Conservation (phyloP, 2,113 vertebrate genomes). For the Synodontis membranacea region DNA sequence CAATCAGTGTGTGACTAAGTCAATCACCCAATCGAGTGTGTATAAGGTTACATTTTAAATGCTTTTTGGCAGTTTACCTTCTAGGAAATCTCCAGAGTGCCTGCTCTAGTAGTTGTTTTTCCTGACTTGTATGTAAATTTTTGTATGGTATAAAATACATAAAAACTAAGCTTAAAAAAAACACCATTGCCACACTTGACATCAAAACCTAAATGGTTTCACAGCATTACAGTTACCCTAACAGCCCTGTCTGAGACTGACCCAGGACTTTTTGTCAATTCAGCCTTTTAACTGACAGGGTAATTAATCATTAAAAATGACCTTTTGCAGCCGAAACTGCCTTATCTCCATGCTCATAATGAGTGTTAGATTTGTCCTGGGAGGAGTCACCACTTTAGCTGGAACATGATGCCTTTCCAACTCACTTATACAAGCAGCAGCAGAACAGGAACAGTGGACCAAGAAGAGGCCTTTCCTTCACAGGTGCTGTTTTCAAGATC, state of each 20-base stretch:
- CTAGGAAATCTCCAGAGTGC: background rate
- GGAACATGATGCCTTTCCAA: background rate
- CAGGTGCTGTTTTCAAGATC: slow-evolving; percentile 21
- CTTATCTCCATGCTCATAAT: slow-evolving; percentile 19
- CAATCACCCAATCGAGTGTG: background rate
- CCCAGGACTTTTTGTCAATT: background rate
- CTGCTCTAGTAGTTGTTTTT: background rate
- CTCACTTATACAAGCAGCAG: slow-evolving; percentile 14
- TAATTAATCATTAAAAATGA: slow-evolving; percentile 28
- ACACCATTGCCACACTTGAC: background rate
- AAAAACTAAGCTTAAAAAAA: background rate
- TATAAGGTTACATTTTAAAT: background rate
- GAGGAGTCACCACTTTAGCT: background rate
- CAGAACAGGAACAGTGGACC: background rate
- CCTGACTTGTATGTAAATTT: background rate
- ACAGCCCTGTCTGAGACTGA: background rate
- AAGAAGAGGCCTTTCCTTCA: slow-evolving; percentile 33
- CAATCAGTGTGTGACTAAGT: background rate
- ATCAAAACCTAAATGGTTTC: background rate
- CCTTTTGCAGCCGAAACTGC: background rate
- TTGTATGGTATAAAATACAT: background rate
- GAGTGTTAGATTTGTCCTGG: background rate
- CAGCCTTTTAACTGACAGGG: background rate
- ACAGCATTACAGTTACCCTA: background rate
- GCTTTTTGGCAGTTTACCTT: background rate